Conservation (phyloP, 2,888 invertebrate genomes). For the Lordiphosa andalusiaca region DNA sequence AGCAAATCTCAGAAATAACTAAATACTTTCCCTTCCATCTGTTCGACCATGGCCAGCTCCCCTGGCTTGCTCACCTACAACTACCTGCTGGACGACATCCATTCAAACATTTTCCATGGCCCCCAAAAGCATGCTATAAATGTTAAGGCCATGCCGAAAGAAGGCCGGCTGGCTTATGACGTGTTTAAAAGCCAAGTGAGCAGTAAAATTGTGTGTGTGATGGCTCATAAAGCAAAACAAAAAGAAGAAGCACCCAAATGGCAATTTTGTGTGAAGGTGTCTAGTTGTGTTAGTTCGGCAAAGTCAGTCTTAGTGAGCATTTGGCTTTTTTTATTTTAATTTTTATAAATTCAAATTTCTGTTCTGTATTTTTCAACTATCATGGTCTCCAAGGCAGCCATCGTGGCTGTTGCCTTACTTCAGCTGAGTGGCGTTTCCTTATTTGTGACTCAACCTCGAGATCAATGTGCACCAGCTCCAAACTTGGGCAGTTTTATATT, state of each 20-base stretch:
- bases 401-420: constrained; percentile 30
- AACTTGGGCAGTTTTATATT: constrained; percentile 24
- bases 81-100: neutral
- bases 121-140: constrained; percentile 61
- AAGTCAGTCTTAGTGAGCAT: neutral
- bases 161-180: constrained; percentile 36
- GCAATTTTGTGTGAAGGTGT: neutral
- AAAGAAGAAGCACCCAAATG: constrained; percentile 1
- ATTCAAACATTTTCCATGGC: constrained; percentile 14
- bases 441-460: constrained; percentile 29
- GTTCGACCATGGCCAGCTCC: neutral
- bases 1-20: too few species aligned
- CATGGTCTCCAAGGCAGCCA: constrained; percentile 43
- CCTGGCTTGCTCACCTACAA: neutral
- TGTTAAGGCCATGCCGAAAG: constrained; percentile 42
- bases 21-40: too few species aligned
- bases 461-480: constrained; percentile 21
- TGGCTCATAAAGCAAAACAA: neutral
- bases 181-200: constrained; percentile 48
- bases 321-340: too few species aligned
- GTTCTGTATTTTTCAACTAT: neutral
- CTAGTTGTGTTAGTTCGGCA: neutral
- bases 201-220: constrained; percentile 26
- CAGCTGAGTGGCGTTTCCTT: constrained; percentile 37
- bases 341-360: neutral